Conservation (phyloP, 2,797 vertebrate species). For the Serranus cabrilla region DNA sequence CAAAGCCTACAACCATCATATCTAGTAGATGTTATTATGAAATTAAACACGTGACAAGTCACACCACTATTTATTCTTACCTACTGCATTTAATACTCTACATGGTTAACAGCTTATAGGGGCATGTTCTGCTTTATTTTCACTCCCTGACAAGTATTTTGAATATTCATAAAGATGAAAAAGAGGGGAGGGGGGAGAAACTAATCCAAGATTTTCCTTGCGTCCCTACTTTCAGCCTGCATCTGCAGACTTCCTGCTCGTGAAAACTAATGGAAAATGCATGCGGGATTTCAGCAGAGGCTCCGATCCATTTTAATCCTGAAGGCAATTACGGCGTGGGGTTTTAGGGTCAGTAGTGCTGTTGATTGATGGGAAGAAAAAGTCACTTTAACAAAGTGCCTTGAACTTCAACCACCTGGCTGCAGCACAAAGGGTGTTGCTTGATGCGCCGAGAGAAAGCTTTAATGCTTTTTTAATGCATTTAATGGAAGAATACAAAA, state of each 20-base stretch:
- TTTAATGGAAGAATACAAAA: slow-evolving; percentile 72
- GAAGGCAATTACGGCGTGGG: slow-evolving; percentile 85
- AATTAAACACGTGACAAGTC: slow-evolving; percentile 35
- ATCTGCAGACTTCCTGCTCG: slow-evolving; percentile 74
- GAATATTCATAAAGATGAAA: slow-evolving; percentile 67
- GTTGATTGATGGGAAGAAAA: slow-evolving; percentile 85
- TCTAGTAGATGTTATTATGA: slow-evolving; percentile 37
- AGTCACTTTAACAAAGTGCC: slow-evolving; percentile 82
- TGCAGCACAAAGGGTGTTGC: slow-evolving; percentile 68
- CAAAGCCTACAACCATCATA: slow-evolving; percentile 55
- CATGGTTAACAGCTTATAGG: slow-evolving; percentile 38
- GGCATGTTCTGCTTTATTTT: slow-evolving; percentile 38
- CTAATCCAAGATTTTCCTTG: slow-evolving; percentile 63
- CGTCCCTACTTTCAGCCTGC: slow-evolving; percentile 56
- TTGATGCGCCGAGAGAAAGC: slow-evolving; percentile 63
- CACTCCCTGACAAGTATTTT: slow-evolving; percentile 43
- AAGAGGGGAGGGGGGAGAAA: slow-evolving; percentile 24
- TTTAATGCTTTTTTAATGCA: slow-evolving; percentile 76
- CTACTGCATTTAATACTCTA: not conserved
- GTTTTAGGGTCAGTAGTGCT: slow-evolving; percentile 85
- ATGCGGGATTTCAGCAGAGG: slow-evolving; percentile 76
- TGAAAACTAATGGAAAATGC: slow-evolving; percentile 84
- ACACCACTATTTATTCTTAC: not conserved
- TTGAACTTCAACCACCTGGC: slow-evolving; percentile 81
- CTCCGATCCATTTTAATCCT: slow-evolving; percentile 87